Percentiles rank a stretch among this genome's conserved stretches.
These are phyloP conservation scores for Noctua pronuba DNA, from an alignment of 2,888 invertebrate genomes.

Conservation along the genomic window DNA sequence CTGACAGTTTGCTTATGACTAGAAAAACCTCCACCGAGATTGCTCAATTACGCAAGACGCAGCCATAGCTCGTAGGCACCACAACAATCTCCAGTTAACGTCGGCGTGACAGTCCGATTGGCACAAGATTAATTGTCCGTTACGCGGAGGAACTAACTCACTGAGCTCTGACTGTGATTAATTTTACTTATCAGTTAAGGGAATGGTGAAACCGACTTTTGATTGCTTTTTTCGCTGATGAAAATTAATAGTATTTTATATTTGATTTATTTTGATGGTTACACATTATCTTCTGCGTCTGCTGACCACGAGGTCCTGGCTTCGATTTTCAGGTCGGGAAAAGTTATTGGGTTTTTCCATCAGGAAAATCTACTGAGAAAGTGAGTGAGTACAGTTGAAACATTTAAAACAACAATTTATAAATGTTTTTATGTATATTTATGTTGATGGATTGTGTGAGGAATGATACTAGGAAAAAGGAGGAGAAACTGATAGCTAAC, in stretches of 20 bases:
- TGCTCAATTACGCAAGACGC: slow-evolving; percentile 37
- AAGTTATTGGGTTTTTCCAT: background rate
- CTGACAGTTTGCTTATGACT: background rate
- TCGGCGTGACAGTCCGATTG: slow-evolving; percentile 63
- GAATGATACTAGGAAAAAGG: no score
- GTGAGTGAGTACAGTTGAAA: background rate
- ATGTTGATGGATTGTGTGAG: no score
- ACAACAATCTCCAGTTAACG: slow-evolving; percentile 48
- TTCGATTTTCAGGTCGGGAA: background rate
- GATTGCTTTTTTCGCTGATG: slow-evolving; percentile 50
- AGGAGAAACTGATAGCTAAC: no score
- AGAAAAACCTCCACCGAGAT: background rate
- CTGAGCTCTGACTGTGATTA: slow-evolving; percentile 60
- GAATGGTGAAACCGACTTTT: slow-evolving; percentile 39
- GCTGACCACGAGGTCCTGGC: background rate
- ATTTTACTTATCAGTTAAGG: slow-evolving; percentile 66
- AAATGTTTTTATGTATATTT: background rate
- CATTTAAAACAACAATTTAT: background rate
- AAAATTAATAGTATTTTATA: slow-evolving; percentile 39
- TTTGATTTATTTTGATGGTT: background rate
- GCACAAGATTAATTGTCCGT: slow-evolving; percentile 61
- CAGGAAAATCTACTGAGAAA: background rate
- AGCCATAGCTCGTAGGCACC: slow-evolving; percentile 44
- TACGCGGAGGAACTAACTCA: slow-evolving; percentile 52
- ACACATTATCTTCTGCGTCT: background rate